A percentile compares a stretch with the other conserved stretches of the same genome.
phyloP scores from a whole-genome alignment of 2,888 invertebrate genomes.

The Lochmaea crataegi region DNA sequence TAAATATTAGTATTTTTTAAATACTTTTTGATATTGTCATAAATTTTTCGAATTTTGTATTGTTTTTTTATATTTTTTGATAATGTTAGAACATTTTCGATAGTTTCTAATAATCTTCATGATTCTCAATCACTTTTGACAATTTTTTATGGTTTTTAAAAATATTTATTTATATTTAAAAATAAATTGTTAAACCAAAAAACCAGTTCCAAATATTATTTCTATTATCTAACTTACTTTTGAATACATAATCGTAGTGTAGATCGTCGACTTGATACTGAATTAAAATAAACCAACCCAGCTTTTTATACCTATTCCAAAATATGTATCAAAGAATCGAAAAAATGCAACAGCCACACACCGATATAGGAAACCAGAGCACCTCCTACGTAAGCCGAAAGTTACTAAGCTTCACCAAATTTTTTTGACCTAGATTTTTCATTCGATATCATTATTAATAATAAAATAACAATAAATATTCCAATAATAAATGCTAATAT shows the following conservation, averaged over 20 bases:
- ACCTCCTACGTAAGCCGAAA: background rate
- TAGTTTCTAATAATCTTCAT: too few relatives aligned
- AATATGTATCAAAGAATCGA: constrained; percentile 6
- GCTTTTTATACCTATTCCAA: constrained; percentile 16
- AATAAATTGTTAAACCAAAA: too few relatives aligned
- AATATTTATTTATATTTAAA: too few relatives aligned
- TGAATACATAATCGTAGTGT: constrained; percentile 21
- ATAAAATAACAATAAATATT: constrained; percentile 15
- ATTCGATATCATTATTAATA: constrained; percentile 8
- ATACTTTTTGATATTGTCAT: too few relatives aligned
- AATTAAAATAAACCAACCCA: background rate
- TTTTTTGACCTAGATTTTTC: constrained; percentile 14
- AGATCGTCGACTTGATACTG: constrained; percentile 3
- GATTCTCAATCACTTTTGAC: too few relatives aligned
- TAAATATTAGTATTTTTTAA: too few relatives aligned
- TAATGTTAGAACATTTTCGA: too few relatives aligned
- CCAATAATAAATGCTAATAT: background rate
- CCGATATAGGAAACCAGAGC: too few relatives aligned
- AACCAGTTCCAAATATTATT: background rate
- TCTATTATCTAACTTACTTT: constrained; percentile 15
- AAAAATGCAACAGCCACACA: background rate
- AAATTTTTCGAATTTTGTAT: too few relatives aligned
- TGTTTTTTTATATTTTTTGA: too few relatives aligned
- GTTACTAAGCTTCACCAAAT: constrained; percentile 17
- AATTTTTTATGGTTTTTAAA: too few relatives aligned